Evolutionary conservation across 2,113 vertebrate species (phyloP).

Genomic region (Salvelinus alpinus): DNA sequence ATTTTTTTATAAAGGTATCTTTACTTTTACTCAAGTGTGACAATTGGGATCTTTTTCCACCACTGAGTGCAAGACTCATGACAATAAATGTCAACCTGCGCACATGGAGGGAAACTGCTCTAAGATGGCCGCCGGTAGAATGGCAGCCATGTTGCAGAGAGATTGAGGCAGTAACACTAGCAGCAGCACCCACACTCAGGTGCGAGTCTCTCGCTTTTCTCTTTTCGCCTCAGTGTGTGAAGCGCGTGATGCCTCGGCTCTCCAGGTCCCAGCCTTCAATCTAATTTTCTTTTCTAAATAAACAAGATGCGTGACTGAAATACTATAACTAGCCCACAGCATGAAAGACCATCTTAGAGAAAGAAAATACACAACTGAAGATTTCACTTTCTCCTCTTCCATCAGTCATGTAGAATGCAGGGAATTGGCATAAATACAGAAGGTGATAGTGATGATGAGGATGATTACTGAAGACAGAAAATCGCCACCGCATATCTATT

Average conservation of each 20-base stretch:
- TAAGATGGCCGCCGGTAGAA: constrained; percentile 1
- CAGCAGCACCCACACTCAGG: not conserved
- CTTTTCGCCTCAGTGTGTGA: not conserved
- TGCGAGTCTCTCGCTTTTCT: not conserved
- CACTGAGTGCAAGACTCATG: too few relatives aligned
- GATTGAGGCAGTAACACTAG: not conserved
- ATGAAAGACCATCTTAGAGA: not conserved
- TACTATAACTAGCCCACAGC: not conserved
- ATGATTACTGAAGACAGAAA: too few relatives aligned
- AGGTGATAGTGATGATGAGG: too few relatives aligned
- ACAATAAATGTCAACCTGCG: too few relatives aligned
- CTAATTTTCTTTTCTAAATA: not conserved
- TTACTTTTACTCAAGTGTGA: too few relatives aligned
- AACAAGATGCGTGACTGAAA: constrained; percentile 6
- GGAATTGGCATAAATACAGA: too few relatives aligned
- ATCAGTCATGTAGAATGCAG: too few relatives aligned
- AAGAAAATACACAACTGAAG: not conserved
- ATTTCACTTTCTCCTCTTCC: too few relatives aligned
- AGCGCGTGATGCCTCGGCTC: not conserved
- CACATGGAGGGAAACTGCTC: not conserved
- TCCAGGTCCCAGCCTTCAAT: not conserved
- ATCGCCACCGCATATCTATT: too few relatives aligned
- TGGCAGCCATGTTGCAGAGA: not conserved
- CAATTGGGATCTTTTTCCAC: too few relatives aligned
- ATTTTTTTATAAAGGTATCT: too few relatives aligned